phyloP scores from a whole-genome alignment of 2,888 invertebrate genomes.

The Hybos culiciformis region DNA sequence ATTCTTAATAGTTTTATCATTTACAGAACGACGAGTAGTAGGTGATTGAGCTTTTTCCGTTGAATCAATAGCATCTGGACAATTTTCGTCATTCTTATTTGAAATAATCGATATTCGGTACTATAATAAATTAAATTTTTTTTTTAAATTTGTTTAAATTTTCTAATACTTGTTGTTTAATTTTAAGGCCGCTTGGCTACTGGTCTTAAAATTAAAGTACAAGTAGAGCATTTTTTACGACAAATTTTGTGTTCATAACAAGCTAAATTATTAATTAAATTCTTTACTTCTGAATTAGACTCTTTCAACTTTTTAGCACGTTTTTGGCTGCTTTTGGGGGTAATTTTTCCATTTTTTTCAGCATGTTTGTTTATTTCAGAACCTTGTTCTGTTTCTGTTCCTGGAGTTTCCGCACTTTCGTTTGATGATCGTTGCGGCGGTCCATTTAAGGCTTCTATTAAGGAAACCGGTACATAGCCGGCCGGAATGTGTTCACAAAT shows the following conservation, averaged over 20 bases:
- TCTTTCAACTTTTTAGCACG: slow-evolving; percentile 26
- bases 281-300: no score
- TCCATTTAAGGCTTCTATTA: slow-evolving; percentile 92
- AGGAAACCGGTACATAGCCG: slow-evolving; percentile 85
- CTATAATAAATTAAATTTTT: slow-evolving; percentile 25
- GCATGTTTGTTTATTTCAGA: slow-evolving; percentile 21
- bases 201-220: no score
- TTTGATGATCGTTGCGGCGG: slow-evolving; percentile 42
- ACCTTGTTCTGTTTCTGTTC: slow-evolving; percentile 41
- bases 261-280: no score
- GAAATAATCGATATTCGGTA: slow-evolving; percentile 61
- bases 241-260: no score
- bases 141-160: not conserved
- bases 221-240: no score
- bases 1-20: slow-evolving; percentile 17
- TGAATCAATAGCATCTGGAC: slow-evolving; percentile 22
- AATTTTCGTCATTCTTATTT: slow-evolving; percentile 44
- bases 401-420: slow-evolving; percentile 44
- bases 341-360: slow-evolving; percentile 28
- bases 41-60: slow-evolving; percentile 31
- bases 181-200: no score
- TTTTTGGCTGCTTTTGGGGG: slow-evolving; percentile 25
- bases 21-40: slow-evolving; percentile 16
- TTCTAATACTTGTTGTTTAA: no score
- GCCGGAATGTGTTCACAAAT: slow-evolving; percentile 56